phyloP scores from a whole-genome alignment of 92 coral and sea anemone species.

The Actinernus sp. region DNA sequence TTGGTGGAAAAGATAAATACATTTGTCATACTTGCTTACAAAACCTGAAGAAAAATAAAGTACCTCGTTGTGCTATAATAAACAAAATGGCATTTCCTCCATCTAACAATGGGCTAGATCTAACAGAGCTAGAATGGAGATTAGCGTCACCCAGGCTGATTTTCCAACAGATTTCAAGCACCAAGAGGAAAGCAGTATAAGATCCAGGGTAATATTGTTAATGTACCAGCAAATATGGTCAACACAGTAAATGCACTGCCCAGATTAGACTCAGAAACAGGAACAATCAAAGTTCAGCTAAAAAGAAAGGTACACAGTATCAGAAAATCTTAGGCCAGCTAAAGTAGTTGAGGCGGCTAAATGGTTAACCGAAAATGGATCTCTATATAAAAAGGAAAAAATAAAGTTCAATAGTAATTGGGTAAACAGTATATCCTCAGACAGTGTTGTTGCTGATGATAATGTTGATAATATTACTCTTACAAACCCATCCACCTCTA shows the following conservation, averaged over 20 bases:
- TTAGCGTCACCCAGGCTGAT: conserved; percentile 33
- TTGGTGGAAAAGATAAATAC: conserved; percentile 44
- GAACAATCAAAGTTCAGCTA: conserved; percentile 60
- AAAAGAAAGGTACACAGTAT: conserved; percentile 49
- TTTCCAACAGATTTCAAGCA: conserved; percentile 42
- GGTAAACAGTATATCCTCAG: background rate
- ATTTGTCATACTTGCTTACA: conserved; percentile 56
- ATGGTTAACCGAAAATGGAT: conserved; percentile 57
- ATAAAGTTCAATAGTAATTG: conserved; percentile 9
- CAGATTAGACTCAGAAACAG: conserved; percentile 45
- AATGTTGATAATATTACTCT: no score
- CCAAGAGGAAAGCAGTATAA: conserved; percentile 51
- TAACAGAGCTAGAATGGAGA: background rate
- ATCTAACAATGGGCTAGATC: no score
- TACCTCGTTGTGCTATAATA: conserved; percentile 61
- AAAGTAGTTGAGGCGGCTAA: conserved; percentile 60
- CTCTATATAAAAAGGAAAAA: conserved; percentile 39
- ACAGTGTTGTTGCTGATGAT: no score
- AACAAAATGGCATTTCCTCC: conserved; percentile 60
- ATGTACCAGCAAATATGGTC: conserved; percentile 30
- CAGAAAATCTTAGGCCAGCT: conserved; percentile 44
- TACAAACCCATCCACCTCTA: no score
- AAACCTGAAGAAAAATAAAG: conserved; percentile 53
- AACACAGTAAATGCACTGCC: conserved; percentile 5
- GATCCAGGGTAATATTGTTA: conserved; percentile 44